These are phyloP conservation scores for Ectropis crepuscularia DNA, from an alignment of 2,888 invertebrate species.

Conservation along the genomic window DNA sequence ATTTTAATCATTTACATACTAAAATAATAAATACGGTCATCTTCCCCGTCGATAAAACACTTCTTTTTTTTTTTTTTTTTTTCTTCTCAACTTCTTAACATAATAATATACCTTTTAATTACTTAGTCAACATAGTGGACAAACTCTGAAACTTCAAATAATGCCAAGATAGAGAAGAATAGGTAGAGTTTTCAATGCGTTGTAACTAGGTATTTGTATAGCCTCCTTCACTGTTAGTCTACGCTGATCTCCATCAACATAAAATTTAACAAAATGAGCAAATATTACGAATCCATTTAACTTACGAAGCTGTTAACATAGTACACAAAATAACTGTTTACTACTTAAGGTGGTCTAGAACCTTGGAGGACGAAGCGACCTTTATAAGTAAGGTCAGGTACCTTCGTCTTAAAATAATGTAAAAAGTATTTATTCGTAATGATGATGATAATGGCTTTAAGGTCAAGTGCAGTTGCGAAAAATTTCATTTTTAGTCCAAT, in stretches of 20 bases:
- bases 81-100: no score
- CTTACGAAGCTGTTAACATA: conserved; percentile 5
- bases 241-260: conserved; percentile 19
- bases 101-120: no score
- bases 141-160: no score
- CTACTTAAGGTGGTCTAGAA: background rate
- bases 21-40: no score
- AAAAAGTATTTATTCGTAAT: background rate
- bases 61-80: no score
- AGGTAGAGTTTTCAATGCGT: background rate
- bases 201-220: background rate
- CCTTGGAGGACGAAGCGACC: conserved; percentile 3
- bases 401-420: background rate
- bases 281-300: conserved; percentile 29
- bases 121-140: no score
- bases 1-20: no score
- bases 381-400: conserved; percentile 4
- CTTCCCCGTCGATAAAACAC: no score
- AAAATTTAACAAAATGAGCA: conserved; percentile 29
- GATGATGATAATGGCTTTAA: conserved; percentile 1
- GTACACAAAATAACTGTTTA: conserved; percentile 6
- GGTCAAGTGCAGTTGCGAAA: conserved; percentile 1
- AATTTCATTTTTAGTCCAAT: background rate
- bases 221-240: conserved; percentile 6
- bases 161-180: no score